These are phyloP conservation scores for Potamarius usumacintae DNA, from an alignment of 2,113 vertebrate genomes.

Conservation along the genomic window DNA sequence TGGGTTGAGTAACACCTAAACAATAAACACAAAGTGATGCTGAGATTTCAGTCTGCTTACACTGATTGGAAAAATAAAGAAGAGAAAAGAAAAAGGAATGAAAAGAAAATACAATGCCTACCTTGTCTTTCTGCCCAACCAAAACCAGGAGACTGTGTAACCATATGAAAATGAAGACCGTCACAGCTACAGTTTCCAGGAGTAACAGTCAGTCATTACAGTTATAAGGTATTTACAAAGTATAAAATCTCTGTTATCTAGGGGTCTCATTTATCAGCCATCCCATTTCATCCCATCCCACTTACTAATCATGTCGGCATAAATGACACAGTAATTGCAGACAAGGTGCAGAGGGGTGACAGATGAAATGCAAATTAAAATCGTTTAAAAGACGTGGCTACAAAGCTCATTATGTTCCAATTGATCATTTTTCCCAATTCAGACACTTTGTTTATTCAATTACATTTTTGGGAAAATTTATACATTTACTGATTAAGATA, in stretches of 20 bases:
- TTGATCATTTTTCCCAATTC: neutral
- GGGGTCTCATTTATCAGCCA: neutral
- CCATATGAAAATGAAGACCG: neutral
- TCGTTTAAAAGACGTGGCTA: neutral
- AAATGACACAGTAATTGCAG: neutral
- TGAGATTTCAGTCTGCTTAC: neutral
- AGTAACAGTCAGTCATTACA: neutral
- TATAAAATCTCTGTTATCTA: neutral
- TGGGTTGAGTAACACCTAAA: slow-evolving; percentile 2
- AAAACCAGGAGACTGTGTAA: neutral
- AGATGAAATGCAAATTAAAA: slow-evolving; percentile 21
- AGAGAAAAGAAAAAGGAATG: neutral
- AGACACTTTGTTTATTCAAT: neutral
- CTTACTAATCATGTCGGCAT: neutral
- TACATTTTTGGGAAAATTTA: neutral
- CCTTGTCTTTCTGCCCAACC: neutral
- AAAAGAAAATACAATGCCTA: neutral
- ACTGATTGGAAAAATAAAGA: neutral
- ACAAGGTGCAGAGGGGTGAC: slow-evolving; percentile 1
- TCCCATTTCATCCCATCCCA: neutral
- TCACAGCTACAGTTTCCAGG: neutral
- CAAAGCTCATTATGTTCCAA: neutral
- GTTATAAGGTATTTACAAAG: neutral
- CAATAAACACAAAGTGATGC: neutral
- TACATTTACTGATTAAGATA: neutral